Base-by-base conservation (phyloP, 2,797 vertebrate species). In the Remorina albescens region DNA sequence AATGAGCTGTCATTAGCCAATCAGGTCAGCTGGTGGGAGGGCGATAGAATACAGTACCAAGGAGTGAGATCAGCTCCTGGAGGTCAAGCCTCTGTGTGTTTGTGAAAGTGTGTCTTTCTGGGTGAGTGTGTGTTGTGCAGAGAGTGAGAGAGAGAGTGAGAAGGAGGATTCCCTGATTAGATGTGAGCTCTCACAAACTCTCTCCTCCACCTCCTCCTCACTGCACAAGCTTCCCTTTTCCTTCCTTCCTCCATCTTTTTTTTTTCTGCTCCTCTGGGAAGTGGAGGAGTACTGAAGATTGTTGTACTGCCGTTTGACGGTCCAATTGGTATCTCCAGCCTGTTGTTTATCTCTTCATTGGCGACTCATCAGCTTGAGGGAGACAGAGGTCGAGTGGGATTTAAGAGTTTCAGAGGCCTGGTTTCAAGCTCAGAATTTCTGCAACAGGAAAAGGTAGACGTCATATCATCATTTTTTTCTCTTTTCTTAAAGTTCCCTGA, bases 1-100 rank as follows among this genome's bases (percentile, higher is more conserved):
- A 94, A 94, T 93, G 91, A 94, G 90, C 87, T 62, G 80, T 92
- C 90, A 90, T 90, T 91, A 91, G 92, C 91, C 89, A 90, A 92
- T 93, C 91, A 91, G 90, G 89, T 92, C 89, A 91, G 86, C 81
- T 55, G 21, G 83, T 92, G 86, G 91, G 91, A 91, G 89, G 88
- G 86, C 85, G 51, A 75, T 74, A 83, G 84, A 80, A 88, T 81
- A 88, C 74, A 80, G 87, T 81, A 88, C 74, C 56, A 67, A 81
- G 80, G 82, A 91, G 85, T 19, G 70, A 81, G 74, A 88, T 76
- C 70, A 78, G 86, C 85, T 50, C 39, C 77, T 89, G 86, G 90
- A 91, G 93, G 91, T 92, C 91, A 91, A 83, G 71, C 71, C 77
- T 72, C 51, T 71, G 83, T 83, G 68, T 73, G 18, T 77, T 44